phyloP scores from a whole-genome alignment of 2,797 vertebrate species.

The Diceros bicornis region DNA sequence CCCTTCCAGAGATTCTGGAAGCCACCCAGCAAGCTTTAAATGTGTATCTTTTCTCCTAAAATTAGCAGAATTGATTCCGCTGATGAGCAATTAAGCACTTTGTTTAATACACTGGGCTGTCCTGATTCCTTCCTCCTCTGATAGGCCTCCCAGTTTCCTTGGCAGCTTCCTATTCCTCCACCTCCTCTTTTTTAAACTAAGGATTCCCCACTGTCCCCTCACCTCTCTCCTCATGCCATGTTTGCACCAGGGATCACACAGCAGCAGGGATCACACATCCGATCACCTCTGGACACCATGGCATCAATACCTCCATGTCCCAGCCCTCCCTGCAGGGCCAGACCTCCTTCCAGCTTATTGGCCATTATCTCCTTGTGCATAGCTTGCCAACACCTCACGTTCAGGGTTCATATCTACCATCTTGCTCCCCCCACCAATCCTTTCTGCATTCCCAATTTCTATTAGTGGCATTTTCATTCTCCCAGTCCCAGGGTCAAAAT shows the following conservation, averaged over 20 bases:
- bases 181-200: neutral
- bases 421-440: neutral
- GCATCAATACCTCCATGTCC: rapidly evolving
- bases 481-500: neutral
- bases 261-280: too few relatives aligned
- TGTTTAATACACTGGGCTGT: neutral
- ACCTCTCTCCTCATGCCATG: neutral
- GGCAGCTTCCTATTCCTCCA: neutral
- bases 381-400: neutral
- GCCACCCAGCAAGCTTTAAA: neutral
- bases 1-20: neutral
- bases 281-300: rapidly evolving
- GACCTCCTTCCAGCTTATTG: too few relatives aligned
- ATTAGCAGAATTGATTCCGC: neutral
- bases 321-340: neutral
- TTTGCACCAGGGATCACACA: neutral
- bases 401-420: neutral
- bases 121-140: neutral
- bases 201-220: neutral
- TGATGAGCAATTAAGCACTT: neutral
- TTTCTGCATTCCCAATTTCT: neutral
- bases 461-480: neutral
- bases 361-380: neutral
- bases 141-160: neutral
- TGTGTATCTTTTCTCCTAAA: neutral